Evolutionary conservation across 2,113 vertebrate species (phyloP).

Genomic region (Corythaeola cristata): DNA sequence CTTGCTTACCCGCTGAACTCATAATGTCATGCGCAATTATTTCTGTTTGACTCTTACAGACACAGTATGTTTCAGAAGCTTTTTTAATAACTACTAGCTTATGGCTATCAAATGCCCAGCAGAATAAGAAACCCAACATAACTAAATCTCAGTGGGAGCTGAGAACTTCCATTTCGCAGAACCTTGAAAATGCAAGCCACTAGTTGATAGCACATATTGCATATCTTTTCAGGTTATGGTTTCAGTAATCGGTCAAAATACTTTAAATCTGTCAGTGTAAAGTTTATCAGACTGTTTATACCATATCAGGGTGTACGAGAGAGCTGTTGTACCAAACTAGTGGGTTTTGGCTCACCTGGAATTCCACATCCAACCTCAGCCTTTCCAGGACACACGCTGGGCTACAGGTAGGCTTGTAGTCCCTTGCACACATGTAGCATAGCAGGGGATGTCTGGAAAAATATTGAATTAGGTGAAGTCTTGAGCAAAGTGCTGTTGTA

Average conservation of each 20-base stretch:
- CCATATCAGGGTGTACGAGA: neutral
- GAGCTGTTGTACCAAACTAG: neutral
- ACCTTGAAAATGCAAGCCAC: neutral
- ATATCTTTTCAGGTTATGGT: neutral
- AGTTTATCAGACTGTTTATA: neutral
- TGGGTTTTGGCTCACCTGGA: neutral
- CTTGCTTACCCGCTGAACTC: neutral
- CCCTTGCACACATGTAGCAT: neutral
- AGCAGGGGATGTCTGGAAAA: neutral
- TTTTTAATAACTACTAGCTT: neutral
- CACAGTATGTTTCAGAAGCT: neutral
- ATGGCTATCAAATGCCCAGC: neutral
- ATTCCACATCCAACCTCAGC: neutral
- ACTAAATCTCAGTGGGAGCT: neutral
- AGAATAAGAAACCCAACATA: neutral
- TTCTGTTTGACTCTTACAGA: neutral
- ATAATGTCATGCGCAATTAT: neutral
- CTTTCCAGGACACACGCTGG: rapidly evolving
- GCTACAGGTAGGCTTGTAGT: neutral
- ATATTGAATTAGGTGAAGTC: neutral
- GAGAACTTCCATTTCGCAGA: neutral
- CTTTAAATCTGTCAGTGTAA: neutral
- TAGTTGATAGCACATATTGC: neutral
- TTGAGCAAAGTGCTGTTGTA: neutral
- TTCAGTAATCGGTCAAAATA: neutral